Base-by-base conservation (phyloP, 2,113 vertebrate species). In the Triplophysa tibetana region DNA sequence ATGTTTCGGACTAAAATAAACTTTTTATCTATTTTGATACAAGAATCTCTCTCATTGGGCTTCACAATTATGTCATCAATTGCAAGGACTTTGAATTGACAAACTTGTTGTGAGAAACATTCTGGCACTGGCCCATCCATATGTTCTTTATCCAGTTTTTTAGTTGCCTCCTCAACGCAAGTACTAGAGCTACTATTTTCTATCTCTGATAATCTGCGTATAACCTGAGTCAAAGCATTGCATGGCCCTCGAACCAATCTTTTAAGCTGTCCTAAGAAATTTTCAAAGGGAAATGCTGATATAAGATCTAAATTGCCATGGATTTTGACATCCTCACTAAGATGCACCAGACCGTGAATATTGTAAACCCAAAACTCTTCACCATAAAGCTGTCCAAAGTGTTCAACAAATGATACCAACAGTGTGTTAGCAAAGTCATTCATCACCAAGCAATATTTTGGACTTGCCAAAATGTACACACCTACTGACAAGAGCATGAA, bases 301-400 rank as follows among this genome's bases (percentile, higher is more conserved):
- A 80, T 80, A 10, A 6, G 9, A 16, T 78, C 75, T 29, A 82
- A 2, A 74, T 60, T 21, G 17, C 77, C 64, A 43, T 81, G 74
- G 3, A 17, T 3, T 61, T 83, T 75, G 9, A 83, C 70, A 70
- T 83, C 72, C 43, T 83, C 70, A 60, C 54, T 80, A 23, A 83
- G 24, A 33, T 77, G 65, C 9, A 76, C 66, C 19, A 83, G 41
- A 3, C 76, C 69, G 73, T 82, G 81, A 29, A 82, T 13, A 66
- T 75, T 82, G 41, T 82, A 74, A 2, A 78, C 75, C 29, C 21
- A 70, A 64, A 81, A 68, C 64, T 69, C 80, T 33, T 62, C 10
- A 74, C 60, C 78, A 14, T 73, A 80, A 70, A 80, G 66, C 69
- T 74, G 69, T 23, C 69, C 54, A 69, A 74, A 81, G 64, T 76